Conservation (phyloP, 2,797 vertebrate species). For the Octomys mimax region DNA sequence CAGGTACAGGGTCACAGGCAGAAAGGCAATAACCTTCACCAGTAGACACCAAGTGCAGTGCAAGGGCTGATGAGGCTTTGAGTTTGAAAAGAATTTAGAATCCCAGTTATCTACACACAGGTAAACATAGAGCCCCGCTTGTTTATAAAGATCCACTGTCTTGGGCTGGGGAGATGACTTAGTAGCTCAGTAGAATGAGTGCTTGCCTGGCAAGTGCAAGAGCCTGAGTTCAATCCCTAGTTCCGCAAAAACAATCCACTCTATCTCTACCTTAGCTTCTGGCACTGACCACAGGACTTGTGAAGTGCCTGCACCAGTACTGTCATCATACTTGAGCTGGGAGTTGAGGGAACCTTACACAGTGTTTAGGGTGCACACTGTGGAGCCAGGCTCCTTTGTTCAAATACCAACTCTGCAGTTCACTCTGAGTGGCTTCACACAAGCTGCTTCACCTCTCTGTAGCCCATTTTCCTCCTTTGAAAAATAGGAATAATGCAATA, state of each 20-base stretch:
- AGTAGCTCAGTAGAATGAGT: too few relatives aligned
- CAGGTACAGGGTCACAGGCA: not conserved
- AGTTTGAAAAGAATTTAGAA: not conserved
- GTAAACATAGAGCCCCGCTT: not conserved
- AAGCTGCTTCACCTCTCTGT: not conserved
- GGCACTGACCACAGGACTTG: too few relatives aligned
- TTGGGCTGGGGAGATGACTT: too few relatives aligned
- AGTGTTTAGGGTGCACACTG: not conserved
- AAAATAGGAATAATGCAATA: not conserved
- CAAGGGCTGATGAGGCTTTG: not conserved
- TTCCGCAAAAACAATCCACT: too few relatives aligned
- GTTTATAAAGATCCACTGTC: not conserved
- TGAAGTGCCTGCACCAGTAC: not conserved
- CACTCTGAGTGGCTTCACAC: not conserved
- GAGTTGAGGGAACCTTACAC: not conserved
- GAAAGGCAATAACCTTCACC: not conserved
- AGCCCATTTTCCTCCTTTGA: not conserved
- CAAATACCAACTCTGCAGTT: not conserved
- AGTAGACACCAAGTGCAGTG: not conserved
- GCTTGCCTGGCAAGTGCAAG: too few relatives aligned
- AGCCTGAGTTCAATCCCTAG: too few relatives aligned
- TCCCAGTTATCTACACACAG: not conserved
- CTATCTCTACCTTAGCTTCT: not conserved
- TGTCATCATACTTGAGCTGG: not conserved
- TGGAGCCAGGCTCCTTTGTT: not conserved